Base-by-base conservation (phyloP, 2,888 invertebrate species). In the Colostygia pectinataria region DNA sequence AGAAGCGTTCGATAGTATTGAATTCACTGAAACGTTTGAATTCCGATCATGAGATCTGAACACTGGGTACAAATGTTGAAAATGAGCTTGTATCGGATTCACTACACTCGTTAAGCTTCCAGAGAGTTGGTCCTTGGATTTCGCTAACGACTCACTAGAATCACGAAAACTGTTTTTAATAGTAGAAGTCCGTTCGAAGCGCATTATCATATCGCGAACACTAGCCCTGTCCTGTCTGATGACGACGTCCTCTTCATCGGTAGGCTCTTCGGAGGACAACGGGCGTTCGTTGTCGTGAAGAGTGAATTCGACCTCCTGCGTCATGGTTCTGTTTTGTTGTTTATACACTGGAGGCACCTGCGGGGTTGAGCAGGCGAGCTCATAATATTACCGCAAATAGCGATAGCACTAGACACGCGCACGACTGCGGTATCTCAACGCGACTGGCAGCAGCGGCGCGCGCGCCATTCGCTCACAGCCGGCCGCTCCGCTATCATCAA, bases 21-120 rank as follows among this genome's bases (percentile, higher is more conserved):
- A 91, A 76, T 91, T 91, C 65, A 91, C 88, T 56, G 90, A 91
- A 52, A 88, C 77, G 58, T 83, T 87, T 9, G 90, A 90, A 71
- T 87, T 81, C 57, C 89, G 80, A 58, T 88, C 84, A 69, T 81
- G 85, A 57, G 83, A 74, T 69, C 68, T 80, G 39, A 73, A 73
- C 63, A 77, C 80, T 67, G 89, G 86, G 41, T 61, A 74, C 54
- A 86, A 71, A 65, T 82, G 81, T 57, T 85, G 83, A 54, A 82
- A 83, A 69, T 89, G 82, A 6, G 69, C 65, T 54, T 85, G 83
- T 51, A 88, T 63, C 8, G 89, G 87, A 65, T 82, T 88, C 58
- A 81, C 77, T 58, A 86, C 76, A 79, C 83, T 85, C 39, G 82
- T 78, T 55, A 89, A 77, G 68, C 80, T 86, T 60, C 84, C 85